Conservation (phyloP, 2,113 vertebrate species). For the Cyanocitta stelleri region DNA sequence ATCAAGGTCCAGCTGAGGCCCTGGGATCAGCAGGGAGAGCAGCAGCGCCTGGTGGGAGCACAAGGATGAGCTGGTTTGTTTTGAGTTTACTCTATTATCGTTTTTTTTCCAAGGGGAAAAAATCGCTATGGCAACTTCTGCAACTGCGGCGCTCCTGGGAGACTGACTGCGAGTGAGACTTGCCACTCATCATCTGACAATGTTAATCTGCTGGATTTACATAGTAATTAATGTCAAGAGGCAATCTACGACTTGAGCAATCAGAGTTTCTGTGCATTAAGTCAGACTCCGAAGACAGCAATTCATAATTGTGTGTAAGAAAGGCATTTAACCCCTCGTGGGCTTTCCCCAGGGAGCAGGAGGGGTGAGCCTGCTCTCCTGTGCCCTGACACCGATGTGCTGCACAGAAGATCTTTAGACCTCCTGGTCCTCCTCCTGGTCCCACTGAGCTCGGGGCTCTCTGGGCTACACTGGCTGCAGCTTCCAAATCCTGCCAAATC, state of each 20-base stretch:
- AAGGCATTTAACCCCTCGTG: neutral
- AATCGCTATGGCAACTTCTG: slow-evolving; percentile 64
- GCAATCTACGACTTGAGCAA: slow-evolving; percentile 61
- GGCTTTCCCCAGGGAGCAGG: neutral
- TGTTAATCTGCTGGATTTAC: slow-evolving; percentile 64
- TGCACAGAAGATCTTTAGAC: accelerated
- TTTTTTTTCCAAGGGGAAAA: neutral
- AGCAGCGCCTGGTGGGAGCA: neutral
- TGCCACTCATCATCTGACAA: slow-evolving; percentile 60
- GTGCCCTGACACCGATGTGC: accelerated
- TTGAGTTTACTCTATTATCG: neutral
- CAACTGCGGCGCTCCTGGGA: slow-evolving; percentile 8
- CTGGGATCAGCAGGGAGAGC: neutral
- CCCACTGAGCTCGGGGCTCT: neutral
- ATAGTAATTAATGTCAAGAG: slow-evolving; percentile 72
- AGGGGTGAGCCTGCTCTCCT: accelerated
- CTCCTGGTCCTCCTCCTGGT: no score
- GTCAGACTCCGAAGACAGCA: slow-evolving; percentile 8
- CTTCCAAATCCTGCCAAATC: neutral
- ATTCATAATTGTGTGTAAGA: neutral
- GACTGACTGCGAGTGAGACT: slow-evolving; percentile 20
- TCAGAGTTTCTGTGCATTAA: slow-evolving; percentile 34
- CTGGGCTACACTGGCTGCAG: neutral
- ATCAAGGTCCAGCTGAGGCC: neutral
- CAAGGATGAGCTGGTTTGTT: neutral